Conservation (phyloP, 2,797 vertebrate species). For the Benthosema pterotum region DNA sequence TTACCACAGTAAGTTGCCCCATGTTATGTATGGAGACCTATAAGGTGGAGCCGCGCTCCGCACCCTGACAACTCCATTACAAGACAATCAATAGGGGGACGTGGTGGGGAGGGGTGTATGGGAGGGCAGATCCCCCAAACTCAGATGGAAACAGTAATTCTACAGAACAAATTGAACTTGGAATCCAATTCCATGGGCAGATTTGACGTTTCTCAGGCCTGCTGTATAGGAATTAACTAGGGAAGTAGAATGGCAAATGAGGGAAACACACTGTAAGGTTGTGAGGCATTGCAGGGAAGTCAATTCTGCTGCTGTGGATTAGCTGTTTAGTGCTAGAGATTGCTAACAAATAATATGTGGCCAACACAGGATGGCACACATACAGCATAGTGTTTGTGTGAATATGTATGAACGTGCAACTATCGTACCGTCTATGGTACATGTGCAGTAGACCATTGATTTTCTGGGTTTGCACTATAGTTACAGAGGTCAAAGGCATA, state of each 20-base stretch:
- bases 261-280: slow-evolving; percentile 22
- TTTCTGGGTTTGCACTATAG: no score
- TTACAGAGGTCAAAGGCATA: no score
- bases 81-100: slow-evolving; percentile 35
- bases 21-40: slow-evolving; percentile 23
- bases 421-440: neutral
- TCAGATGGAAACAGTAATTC: slow-evolving; percentile 60
- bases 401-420: neutral
- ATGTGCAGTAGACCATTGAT: neutral
- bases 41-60: slow-evolving; percentile 33
- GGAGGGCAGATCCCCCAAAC: slow-evolving; percentile 32
- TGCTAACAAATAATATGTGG: slow-evolving; percentile 11
- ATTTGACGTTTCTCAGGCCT: slow-evolving; percentile 49
- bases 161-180: slow-evolving; percentile 62
- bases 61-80: slow-evolving; percentile 55
- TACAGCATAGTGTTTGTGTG: neutral
- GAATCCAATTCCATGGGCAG: slow-evolving; percentile 59
- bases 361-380: neutral
- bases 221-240: slow-evolving; percentile 30
- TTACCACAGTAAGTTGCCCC: slow-evolving; percentile 21
- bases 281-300: slow-evolving; percentile 25
- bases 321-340: slow-evolving; percentile 3
- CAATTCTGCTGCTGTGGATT: slow-evolving; percentile 2
- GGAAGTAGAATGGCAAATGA: slow-evolving; percentile 34
- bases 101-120: slow-evolving; percentile 3